Conservation (phyloP, 2,113 vertebrate genomes). For the Perca fluviatilis region DNA sequence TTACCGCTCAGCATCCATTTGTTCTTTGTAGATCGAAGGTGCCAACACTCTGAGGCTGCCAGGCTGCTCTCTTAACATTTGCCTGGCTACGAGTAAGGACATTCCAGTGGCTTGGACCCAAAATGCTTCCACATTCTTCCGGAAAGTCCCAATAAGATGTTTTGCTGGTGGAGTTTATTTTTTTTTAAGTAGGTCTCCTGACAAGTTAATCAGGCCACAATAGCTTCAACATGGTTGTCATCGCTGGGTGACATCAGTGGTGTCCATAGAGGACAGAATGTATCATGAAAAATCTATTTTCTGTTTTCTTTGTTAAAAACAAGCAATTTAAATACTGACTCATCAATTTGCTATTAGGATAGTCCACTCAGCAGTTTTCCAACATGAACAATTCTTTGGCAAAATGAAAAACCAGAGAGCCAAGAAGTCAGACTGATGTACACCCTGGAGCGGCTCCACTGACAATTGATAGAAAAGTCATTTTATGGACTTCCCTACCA, state of each 20-base stretch:
- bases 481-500: neutral
- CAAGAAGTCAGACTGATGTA: constrained; percentile 31
- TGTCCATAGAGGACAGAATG: neutral
- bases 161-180: constrained; percentile 32
- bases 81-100: constrained; percentile 37
- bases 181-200: constrained; percentile 4
- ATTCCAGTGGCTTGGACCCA: constrained; percentile 64
- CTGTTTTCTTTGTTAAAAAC: neutral
- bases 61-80: constrained; percentile 2
- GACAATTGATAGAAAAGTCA: neutral
- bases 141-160: constrained; percentile 44
- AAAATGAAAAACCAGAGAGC: constrained; percentile 10
- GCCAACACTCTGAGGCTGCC: constrained; percentile 13
- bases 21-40: constrained; percentile 17
- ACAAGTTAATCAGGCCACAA: constrained; percentile 29
- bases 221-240: neutral
- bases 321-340: constrained; percentile 1
- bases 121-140: constrained; percentile 44
- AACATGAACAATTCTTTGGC: constrained; percentile 1
- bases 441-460: constrained; percentile 7
- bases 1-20: neutral
- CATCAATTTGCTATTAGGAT: neutral
- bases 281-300: neutral
- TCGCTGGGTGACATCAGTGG: constrained; percentile 1
- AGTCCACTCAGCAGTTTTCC: constrained; percentile 2